Percentiles rank a stretch among this genome's conserved stretches.
phyloP scores from a whole-genome alignment of 2,113 vertebrate genomes.

The Brachyhypopomus gauderio region DNA sequence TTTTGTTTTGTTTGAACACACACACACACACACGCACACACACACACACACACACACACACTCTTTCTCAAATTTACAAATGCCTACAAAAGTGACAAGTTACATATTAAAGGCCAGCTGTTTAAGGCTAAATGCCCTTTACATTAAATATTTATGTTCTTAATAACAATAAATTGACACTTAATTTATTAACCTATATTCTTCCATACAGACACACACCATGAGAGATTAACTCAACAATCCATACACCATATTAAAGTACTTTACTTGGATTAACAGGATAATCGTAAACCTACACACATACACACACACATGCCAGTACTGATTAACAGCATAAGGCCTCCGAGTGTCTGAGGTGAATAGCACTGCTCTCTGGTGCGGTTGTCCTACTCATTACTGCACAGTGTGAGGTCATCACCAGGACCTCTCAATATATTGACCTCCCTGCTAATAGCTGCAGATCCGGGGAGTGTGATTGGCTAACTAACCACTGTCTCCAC shows the following conservation, averaged over 20 bases:
- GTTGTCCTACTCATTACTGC: conserved; percentile 28
- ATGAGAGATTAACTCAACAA: background rate
- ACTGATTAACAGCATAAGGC: background rate
- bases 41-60: background rate
- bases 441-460: conserved; percentile 14
- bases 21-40: background rate
- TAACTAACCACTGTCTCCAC: conserved; percentile 22
- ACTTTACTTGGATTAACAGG: no score
- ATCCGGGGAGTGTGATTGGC: conserved; percentile 17
- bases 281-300: background rate
- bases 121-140: no score
- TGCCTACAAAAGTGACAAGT: no score
- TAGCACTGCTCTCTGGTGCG: conserved; percentile 19
- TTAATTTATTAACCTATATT: no score
- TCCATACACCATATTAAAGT: no score
- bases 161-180: no score
- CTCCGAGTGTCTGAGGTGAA: background rate
- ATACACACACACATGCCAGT: conserved; percentile 10
- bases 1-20: background rate
- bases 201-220: no score
- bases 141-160: no score
- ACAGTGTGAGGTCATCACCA: conserved; percentile 39
- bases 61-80: background rate
- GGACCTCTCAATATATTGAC: conserved; percentile 31
- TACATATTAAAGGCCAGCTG: no score